Conservation (phyloP, 2,113 vertebrate genomes). For the Bos indicus region DNA sequence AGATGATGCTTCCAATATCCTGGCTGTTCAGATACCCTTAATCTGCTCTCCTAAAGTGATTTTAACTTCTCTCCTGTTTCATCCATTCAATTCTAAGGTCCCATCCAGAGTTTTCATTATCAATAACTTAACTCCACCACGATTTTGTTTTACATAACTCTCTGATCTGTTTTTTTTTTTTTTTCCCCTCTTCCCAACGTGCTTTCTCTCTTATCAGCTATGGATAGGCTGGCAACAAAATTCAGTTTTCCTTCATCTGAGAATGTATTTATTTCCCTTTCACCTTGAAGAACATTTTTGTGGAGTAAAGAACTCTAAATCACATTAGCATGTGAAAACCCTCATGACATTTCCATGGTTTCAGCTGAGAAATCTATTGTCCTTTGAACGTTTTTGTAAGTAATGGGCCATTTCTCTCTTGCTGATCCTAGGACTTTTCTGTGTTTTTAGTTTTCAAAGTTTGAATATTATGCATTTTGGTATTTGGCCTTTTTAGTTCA, state of each 20-base stretch:
- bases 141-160: neutral
- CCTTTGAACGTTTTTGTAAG: neutral
- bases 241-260: neutral
- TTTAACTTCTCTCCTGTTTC: neutral
- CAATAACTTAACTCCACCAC: neutral
- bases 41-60: neutral
- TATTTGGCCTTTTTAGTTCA: neutral
- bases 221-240: neutral
- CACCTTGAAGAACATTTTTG: neutral
- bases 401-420: neutral
- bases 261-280: neutral
- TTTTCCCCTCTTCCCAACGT: fast-evolving
- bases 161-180: neutral
- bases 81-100: neutral
- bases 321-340: neutral
- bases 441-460: neutral
- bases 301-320: neutral
- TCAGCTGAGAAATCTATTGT: neutral
- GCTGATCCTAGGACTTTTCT: neutral
- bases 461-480: neutral
- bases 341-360: neutral
- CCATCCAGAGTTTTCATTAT: neutral
- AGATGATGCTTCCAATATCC: neutral
- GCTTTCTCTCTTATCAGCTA: neutral
- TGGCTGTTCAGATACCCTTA: neutral